Percentiles rank a stretch among this genome's conserved stretches.
Conservation (phyloP, 53 echinoderm and acorn worm species). For the Crossaster papposus region DNA sequence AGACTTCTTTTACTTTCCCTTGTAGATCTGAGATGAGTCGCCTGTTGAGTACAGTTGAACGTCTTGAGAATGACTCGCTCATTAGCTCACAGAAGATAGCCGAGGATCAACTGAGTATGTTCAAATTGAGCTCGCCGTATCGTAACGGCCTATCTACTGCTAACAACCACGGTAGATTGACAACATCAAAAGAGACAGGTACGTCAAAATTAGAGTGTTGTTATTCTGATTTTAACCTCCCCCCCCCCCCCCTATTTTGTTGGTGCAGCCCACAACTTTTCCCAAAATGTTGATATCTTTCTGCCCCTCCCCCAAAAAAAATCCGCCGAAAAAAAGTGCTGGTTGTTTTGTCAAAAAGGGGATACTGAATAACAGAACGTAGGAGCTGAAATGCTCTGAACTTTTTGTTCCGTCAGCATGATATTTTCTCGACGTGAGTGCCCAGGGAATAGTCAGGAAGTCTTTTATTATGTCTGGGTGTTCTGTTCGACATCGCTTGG, state of each 20-base stretch:
- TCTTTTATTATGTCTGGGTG: neutral
- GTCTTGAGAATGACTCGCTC: constrained; percentile 43
- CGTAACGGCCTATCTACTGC: neutral
- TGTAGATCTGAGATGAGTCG: constrained; percentile 45
- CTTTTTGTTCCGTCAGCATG: neutral
- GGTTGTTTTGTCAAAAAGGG: no score
- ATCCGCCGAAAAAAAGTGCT: no score
- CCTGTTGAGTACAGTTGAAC: constrained; percentile 51
- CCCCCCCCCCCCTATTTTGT: no score
- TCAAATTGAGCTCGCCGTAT: constrained; percentile 13
- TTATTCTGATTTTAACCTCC: neutral
- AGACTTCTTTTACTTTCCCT: no score
- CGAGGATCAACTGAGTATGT: neutral
- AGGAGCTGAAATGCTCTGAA: neutral
- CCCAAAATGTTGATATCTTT: neutral
- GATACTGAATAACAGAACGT: no score
- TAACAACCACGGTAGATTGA: neutral
- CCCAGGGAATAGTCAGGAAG: neutral
- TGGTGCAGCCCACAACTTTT: neutral
- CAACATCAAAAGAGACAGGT: constrained; percentile 29
- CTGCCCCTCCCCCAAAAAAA: no score
- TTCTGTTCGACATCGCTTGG: neutral
- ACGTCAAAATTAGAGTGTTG: neutral
- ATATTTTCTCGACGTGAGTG: neutral
- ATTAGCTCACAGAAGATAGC: constrained; percentile 1